Conservation (phyloP, 2,797 vertebrate genomes). For the Enteromius afrohamiltoni region DNA sequence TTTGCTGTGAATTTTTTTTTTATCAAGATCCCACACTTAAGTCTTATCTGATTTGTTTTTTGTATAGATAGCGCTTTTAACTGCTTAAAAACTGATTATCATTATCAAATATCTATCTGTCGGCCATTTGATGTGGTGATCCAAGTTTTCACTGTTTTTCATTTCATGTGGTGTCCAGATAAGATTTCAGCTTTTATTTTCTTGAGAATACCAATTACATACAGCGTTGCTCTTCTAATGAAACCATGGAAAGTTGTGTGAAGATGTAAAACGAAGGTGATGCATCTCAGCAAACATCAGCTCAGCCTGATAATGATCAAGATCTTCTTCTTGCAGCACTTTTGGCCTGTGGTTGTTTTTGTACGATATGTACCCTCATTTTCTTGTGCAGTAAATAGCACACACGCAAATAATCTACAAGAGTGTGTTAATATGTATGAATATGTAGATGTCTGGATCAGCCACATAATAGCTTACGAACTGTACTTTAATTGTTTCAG, state of each 20-base stretch:
- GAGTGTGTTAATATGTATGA: not conserved
- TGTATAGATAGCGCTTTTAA: not conserved
- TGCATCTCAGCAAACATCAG: conserved; percentile 8
- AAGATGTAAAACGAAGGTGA: not conserved
- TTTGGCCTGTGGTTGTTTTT: not conserved
- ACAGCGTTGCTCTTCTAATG: not conserved
- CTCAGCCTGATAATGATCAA: not conserved
- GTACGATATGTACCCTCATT: not conserved
- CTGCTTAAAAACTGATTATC: not conserved
- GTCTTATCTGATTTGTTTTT: not conserved
- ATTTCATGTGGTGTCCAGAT: not conserved
- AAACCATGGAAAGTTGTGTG: not conserved
- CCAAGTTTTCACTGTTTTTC: not conserved
- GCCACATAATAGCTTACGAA: not conserved
- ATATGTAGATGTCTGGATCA: not conserved
- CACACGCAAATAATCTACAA: not conserved
- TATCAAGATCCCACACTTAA: not conserved
- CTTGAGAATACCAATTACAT: not conserved
- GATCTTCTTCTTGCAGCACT: not conserved
- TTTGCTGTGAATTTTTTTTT: too few relatives aligned
- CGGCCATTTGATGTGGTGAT: not conserved
- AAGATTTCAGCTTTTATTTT: not conserved
- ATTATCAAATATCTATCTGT: not conserved
- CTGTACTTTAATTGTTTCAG: not conserved
- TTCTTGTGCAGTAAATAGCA: not conserved